Base-by-base conservation (phyloP, 2,797 vertebrate genomes). In the Echiichthys vipera region DNA sequence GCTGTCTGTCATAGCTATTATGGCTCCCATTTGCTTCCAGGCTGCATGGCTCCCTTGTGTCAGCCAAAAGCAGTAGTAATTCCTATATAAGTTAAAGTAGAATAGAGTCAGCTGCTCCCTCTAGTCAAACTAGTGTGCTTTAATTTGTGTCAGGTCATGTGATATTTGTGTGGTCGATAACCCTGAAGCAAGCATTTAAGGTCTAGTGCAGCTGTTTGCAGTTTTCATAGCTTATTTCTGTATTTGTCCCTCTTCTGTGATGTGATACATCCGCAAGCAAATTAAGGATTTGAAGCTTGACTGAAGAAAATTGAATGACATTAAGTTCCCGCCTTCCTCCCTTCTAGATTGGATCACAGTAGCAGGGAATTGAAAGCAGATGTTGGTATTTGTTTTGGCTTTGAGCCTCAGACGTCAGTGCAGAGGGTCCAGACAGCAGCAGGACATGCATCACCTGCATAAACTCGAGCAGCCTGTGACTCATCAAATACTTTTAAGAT, bases 41-140 rank as follows among this genome's bases (percentile, higher is more conserved):
- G 93, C 94, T 96, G 96, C 96, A 97, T 96, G 96, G 86, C 84
- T 94, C 86, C 84, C 49, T 77, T 55, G 80, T 86, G 71, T 86
- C 85, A 86, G 85, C 88, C 88, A 57, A 72, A 72, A 65, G 67
- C 68, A 78, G 69, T 84, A 86, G 86, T 53, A 25, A 68, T 64
- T 55, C 54, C 71, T 56, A 13, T 54, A 74, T 32, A 43, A 18
- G 45, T 34, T 53, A 0, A 42, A 68, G 37, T 83, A 85, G 78
- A 76, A 51, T 55, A 39, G 74, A 83, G 77, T 65, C n/a, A 65
- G n/a, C 58, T 36, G 46, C 56, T 78, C 45, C 59, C 56, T 74
- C 43, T 75, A 80, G 81, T 58, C 3, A 0, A 66, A 39, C 18
- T 53, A 53, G 22, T 29, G 29, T 64, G 47, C 77, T 65, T 71